phyloP scores from a whole-genome alignment of 2,113 vertebrate species.

The Paedocypris sp. region DNA sequence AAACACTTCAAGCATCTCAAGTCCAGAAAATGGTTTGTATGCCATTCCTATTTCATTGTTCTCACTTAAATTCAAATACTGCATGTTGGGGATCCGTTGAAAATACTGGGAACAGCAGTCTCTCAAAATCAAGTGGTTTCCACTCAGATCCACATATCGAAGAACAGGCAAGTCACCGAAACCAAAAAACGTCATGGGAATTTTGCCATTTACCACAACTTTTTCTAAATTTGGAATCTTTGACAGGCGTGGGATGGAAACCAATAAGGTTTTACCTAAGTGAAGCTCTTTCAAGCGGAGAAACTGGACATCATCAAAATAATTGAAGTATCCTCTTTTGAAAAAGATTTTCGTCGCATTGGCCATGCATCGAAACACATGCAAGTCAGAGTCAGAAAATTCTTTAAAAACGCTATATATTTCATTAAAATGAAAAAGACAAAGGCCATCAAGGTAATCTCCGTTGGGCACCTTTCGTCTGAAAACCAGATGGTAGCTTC shows the following conservation, averaged over 20 bases:
- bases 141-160: conserved; percentile 57
- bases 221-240: conserved; percentile 47
- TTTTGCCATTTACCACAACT: conserved; percentile 45
- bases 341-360: conserved; percentile 55
- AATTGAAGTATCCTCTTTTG: fast-evolving
- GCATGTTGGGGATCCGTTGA: conserved; percentile 33
- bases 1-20: conserved; percentile 49
- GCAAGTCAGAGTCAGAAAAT: neutral
- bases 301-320: conserved; percentile 2
- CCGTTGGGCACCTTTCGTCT: fast-evolving
- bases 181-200: neutral
- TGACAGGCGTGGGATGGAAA: conserved; percentile 30
- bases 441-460: conserved; percentile 49
- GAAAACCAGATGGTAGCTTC: conserved; percentile 49
- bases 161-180: conserved; percentile 35
- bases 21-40: conserved; percentile 34
- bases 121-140: conserved; percentile 42
- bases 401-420: conserved; percentile 7
- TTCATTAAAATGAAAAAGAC: conserved; percentile 50
- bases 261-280: conserved; percentile 19
- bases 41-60: conserved; percentile 45
- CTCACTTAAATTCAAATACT: conserved; percentile 60
- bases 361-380: conserved; percentile 46
- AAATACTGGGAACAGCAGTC: conserved; percentile 29
- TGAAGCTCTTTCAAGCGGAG: conserved; percentile 48